Percentiles rank a stretch among this genome's conserved stretches.
Evolutionary conservation across 2,113 vertebrate genomes (phyloP).

Genomic region (Circaetus gallicus): DNA sequence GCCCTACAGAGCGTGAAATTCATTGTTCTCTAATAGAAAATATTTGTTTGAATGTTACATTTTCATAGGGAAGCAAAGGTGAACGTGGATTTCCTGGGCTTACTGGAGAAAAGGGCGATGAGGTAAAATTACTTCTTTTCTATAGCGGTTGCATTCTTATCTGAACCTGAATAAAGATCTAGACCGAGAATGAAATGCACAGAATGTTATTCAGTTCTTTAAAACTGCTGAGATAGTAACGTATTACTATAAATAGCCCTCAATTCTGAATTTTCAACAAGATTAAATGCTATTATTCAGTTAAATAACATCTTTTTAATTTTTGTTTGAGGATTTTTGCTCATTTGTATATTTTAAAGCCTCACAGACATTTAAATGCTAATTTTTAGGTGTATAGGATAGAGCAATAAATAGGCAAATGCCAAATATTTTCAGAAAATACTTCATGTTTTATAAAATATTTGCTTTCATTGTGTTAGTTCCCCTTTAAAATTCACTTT

Average conservation of each 20-base stretch:
- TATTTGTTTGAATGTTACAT: slow-evolving; percentile 25
- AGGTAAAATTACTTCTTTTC: slow-evolving; percentile 77
- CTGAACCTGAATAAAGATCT: neutral
- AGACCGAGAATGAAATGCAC: neutral
- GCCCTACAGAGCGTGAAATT: neutral
- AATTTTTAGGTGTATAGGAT: neutral
- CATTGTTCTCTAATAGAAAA: neutral
- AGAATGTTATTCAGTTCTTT: neutral
- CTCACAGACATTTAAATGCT: neutral
- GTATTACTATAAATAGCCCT: neutral
- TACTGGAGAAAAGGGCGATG: slow-evolving; percentile 89
- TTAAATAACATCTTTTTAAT: neutral
- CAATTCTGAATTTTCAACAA: neutral
- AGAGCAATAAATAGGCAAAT: neutral
- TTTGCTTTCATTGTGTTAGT: neutral
- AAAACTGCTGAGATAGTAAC: neutral
- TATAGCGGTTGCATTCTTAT: neutral
- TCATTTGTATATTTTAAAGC: neutral
- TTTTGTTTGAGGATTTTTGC: neutral
- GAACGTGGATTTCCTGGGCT: slow-evolving; percentile 93
- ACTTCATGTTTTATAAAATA: neutral
- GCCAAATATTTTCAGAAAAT: neutral
- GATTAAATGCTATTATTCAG: neutral
- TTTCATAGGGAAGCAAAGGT: slow-evolving; percentile 90
- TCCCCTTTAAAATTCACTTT: neutral